These are phyloP conservation scores for Hydrotaea diabolus DNA, from an alignment of 2,888 invertebrate species.

Conservation along the genomic window DNA sequence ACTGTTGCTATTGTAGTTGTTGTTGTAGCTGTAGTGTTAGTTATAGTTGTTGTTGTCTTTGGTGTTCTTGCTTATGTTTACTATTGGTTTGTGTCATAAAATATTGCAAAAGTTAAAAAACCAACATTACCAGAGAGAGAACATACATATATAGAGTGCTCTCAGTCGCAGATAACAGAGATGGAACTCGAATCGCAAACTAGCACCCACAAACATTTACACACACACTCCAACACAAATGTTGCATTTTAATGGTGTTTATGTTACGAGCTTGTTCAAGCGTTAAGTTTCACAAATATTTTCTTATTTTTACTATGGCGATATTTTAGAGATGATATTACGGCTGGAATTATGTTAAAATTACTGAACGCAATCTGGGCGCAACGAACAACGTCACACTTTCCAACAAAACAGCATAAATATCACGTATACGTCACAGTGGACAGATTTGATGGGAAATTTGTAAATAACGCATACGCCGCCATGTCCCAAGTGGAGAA, in stretches of 20 bases:
- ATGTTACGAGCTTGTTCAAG: neutral
- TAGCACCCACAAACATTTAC: neutral
- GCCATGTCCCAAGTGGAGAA: too few species aligned
- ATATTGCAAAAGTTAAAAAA: constrained; percentile 14
- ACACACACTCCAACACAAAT: neutral
- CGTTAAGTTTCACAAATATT: constrained; percentile 1
- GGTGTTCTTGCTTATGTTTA: constrained; percentile 33
- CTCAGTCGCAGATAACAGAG: neutral
- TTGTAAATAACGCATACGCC: too few species aligned
- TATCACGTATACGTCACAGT: neutral
- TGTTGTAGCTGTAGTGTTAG: neutral
- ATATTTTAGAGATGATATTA: neutral
- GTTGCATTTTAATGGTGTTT: neutral
- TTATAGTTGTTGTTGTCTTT: constrained; percentile 14
- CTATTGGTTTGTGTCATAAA: constrained; percentile 11
- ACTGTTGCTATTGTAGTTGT: constrained; percentile 6
- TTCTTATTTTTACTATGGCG: neutral
- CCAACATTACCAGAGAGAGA: neutral
- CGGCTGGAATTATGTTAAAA: neutral
- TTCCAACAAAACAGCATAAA: neutral
- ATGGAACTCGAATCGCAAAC: neutral
- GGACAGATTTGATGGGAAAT: too few species aligned
- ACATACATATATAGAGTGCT: neutral
- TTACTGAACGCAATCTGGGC: neutral
- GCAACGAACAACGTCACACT: neutral